A percentile compares a stretch with the other conserved stretches of the same genome.
Conservation (phyloP, 1,140 invertebrate genomes). For the Drosophila tsacasi region DNA sequence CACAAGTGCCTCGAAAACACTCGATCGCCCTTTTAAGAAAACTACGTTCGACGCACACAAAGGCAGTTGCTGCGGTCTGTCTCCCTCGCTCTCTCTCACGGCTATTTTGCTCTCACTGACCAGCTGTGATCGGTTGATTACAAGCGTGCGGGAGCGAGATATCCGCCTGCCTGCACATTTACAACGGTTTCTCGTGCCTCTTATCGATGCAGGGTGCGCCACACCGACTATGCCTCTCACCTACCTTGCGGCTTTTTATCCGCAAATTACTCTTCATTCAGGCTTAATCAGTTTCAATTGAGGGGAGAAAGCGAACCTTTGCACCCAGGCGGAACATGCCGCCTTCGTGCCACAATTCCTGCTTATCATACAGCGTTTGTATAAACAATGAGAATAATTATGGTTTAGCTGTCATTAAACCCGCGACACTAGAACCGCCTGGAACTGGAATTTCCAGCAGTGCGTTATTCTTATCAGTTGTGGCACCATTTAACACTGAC, state of each 20-base stretch:
- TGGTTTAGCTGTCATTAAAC: slow-evolving; percentile 56
- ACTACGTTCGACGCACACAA: slow-evolving; percentile 55
- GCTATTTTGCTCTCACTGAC: slow-evolving; percentile 37
- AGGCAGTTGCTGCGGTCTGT: slow-evolving; percentile 24
- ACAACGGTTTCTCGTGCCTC: slow-evolving; percentile 19
- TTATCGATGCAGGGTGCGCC: slow-evolving; percentile 1
- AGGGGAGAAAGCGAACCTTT: slow-evolving; percentile 49
- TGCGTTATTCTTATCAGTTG: slow-evolving; percentile 51
- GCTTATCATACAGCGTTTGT: slow-evolving; percentile 40
- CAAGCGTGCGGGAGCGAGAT: slow-evolving; percentile 20
- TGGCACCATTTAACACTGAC: slow-evolving; percentile 46
- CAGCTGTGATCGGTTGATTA: slow-evolving; percentile 60
- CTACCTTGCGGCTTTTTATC: slow-evolving; percentile 25
- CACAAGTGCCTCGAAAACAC: slow-evolving; percentile 65
- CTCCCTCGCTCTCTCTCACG: slow-evolving; percentile 23
- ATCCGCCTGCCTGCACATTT: slow-evolving; percentile 10
- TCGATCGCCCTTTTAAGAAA: slow-evolving; percentile 76
- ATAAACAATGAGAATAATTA: slow-evolving; percentile 47
- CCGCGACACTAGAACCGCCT: slow-evolving; percentile 51
- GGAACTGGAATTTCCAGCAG: slow-evolving; percentile 49
- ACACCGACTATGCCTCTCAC: slow-evolving; percentile 13
- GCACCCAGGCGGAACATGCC: slow-evolving; percentile 30
- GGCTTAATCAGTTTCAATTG: slow-evolving; percentile 25
- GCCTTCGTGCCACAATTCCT: slow-evolving; percentile 37
- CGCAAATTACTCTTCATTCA: slow-evolving; percentile 21